Conservation (phyloP, 2,113 vertebrate genomes). For the Saiga tatarica region DNA sequence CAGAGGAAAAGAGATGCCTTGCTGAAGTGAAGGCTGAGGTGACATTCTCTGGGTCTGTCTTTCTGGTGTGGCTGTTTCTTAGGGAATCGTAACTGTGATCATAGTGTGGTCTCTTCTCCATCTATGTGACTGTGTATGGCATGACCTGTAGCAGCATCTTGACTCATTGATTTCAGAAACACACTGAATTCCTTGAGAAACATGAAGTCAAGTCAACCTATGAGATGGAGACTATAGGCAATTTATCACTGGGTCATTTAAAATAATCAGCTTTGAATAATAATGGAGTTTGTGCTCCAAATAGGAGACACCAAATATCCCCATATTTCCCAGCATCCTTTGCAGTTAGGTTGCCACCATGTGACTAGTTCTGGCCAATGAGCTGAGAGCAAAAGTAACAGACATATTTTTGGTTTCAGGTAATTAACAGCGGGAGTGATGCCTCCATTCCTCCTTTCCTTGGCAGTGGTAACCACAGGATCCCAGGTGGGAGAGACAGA, state of each 20-base stretch:
- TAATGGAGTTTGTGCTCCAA: not conserved
- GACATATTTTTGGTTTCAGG: not conserved
- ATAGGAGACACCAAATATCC: not conserved
- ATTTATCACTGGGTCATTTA: not conserved
- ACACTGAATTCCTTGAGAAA: not conserved
- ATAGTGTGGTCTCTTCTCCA: not conserved
- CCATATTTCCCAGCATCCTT: not conserved
- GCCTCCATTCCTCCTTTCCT: not conserved
- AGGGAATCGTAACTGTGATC: not conserved
- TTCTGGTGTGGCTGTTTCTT: not conserved
- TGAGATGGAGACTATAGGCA: not conserved
- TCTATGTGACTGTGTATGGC: too few species aligned
- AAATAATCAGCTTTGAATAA: not conserved
- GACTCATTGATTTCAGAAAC: not conserved
- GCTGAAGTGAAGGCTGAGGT: not conserved
- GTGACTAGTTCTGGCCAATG: not conserved
- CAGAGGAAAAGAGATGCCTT: not conserved
- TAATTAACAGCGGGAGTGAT: not conserved
- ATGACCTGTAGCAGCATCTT: not conserved
- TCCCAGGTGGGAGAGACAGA: not conserved
- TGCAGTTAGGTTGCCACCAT: not conserved
- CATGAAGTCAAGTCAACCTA: not conserved
- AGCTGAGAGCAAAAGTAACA: not conserved
- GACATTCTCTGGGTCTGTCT: not conserved
- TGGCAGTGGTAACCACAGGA: not conserved